Evolutionary conservation across 2,113 vertebrate genomes (phyloP), one percentile per base, ranked within the genome.

Genomic region (Callocephalon fimbriatum): DNA sequence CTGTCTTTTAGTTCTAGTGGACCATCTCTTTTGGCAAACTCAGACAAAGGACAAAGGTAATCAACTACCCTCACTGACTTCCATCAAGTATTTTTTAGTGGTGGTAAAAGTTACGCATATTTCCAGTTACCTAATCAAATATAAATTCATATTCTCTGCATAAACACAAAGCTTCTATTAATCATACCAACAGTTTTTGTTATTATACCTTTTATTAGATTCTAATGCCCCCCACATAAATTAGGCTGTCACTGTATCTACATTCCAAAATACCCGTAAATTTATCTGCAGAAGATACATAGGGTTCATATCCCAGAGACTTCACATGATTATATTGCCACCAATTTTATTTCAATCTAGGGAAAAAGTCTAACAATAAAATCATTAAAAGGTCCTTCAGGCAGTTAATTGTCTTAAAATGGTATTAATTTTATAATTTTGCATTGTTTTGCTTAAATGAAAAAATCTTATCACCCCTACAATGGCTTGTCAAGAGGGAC

Each of bases 21-120:
- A 42, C 61, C 88, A 31, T 61, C 17, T 92, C 76, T 95, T 94
- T 95, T 91, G 53, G 21, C 79, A 97, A 82, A 96, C 83, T 95
- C 94, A 94, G 66, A 84, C 58, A 95, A 93, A 97, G 94, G 62
- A 88, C 51, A 88, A 26, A 26, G 50, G 77, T 92, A 92, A 86
- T 72, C 53, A 95, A 32, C 51, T 86, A 88, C 88, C 58, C 37
- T 94, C 93, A 91, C 63, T 75, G 90, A 90, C 76, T 97, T 96
- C 78, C 37, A 93, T 17, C 56, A 94, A 56, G 37, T 83, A 92
- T 65, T 97, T 94, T 89, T 58, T 61, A 86, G 32, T 58, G 19
- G n/a, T n/a, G 26, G 68, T 89, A 89, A 96, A 87, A 82, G 85
- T 65, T 62, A 83, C 25, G 14, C 25, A 26, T 53, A 42, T 94